phyloP scores from a whole-genome alignment of 2,797 vertebrate species.

The Microctenopoma lineatum region DNA sequence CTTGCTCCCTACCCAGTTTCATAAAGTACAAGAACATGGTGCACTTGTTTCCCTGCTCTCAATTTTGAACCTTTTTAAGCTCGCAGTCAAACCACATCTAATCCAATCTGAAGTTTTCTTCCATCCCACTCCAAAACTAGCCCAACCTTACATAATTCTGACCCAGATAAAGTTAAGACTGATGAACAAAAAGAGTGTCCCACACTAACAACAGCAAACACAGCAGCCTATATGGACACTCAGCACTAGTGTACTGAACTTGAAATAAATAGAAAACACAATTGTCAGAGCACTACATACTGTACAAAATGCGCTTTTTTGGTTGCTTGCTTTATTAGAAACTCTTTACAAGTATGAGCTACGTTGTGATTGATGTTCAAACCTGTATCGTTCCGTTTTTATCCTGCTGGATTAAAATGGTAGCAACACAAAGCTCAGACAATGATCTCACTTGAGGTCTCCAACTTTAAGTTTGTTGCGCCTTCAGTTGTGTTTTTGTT shows the following conservation, averaged over 20 bases:
- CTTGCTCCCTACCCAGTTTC: background rate
- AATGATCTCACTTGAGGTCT: background rate
- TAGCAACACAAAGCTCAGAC: background rate
- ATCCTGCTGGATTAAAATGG: background rate
- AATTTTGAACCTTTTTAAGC: slow-evolving; percentile 14
- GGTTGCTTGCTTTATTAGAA: background rate
- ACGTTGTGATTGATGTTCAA: background rate
- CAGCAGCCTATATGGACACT: background rate
- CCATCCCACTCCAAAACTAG: background rate
- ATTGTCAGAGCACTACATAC: background rate
- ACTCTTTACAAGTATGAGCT: background rate
- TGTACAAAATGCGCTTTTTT: background rate
- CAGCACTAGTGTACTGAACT: background rate
- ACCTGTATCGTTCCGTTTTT: background rate
- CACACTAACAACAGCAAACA: background rate
- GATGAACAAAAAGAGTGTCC: slow-evolving; percentile 7
- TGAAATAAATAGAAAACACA: background rate
- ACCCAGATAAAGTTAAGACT: slow-evolving; percentile 15
- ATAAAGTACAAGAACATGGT: background rate
- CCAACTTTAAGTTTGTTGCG: too few species aligned
- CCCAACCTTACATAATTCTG: slow-evolving; percentile 3
- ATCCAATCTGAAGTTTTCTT: background rate
- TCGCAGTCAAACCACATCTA: background rate
- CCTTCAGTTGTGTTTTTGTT: too few species aligned
- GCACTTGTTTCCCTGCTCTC: background rate